A percentile compares a stretch with the other conserved stretches of the same genome.
phyloP scores from a whole-genome alignment of 2,888 invertebrate genomes.

The Acrocyrtus sp. region DNA sequence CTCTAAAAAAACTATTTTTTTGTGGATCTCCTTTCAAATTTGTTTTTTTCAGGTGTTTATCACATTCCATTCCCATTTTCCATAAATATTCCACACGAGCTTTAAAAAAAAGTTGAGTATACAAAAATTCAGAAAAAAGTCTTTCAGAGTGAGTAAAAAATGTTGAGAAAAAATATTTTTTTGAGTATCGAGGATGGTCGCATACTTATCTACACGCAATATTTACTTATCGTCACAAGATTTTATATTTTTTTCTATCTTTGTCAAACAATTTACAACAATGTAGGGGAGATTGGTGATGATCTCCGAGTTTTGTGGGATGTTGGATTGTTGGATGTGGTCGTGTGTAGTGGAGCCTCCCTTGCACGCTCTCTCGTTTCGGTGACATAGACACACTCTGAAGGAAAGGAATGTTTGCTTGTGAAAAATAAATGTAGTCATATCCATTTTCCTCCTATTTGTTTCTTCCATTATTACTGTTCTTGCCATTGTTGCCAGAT shows the following conservation, averaged over 20 bases:
- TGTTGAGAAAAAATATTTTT: too few relatives aligned
- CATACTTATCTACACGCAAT: too few relatives aligned
- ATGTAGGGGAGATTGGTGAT: too few relatives aligned
- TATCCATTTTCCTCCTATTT: background rate
- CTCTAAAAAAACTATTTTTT: background rate
- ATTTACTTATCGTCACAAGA: background rate
- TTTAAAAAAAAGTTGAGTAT: too few relatives aligned
- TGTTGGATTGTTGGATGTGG: too few relatives aligned
- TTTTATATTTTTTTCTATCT: background rate
- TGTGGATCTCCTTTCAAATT: background rate
- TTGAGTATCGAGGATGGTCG: too few relatives aligned
- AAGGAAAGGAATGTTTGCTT: background rate
- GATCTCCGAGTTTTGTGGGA: too few relatives aligned
- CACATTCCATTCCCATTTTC: constrained; percentile 27
- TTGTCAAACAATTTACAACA: too few relatives aligned
- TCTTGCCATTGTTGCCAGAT: constrained; percentile 23
- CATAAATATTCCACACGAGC: constrained; percentile 8
- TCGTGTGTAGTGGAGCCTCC: background rate
- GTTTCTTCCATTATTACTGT: constrained; percentile 26
- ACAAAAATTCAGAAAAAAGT: too few relatives aligned
- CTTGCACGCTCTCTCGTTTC: too few relatives aligned
- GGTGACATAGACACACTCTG: background rate
- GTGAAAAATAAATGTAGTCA: background rate
- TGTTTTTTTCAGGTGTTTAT: constrained; percentile 28
- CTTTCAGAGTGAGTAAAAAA: too few relatives aligned